Base-by-base conservation (phyloP, 2,113 vertebrate genomes). In the Leptobrachium leishanense region DNA sequence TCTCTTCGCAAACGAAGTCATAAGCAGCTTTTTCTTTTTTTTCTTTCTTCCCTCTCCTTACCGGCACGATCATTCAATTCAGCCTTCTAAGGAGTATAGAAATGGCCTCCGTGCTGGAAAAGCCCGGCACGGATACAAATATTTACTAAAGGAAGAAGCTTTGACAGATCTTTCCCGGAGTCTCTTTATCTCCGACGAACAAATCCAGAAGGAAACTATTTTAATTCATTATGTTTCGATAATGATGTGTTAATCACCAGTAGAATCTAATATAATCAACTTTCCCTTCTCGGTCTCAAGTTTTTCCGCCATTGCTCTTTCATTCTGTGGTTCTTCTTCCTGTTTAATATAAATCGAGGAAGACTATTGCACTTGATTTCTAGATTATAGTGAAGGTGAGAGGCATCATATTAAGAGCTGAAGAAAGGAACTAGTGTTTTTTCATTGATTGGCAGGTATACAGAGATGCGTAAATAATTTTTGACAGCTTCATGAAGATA, bases 1-100 rank as follows among this genome's bases (percentile, higher is more conserved):
- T 79, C 41, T 74, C 71, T 68, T 74, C 62, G 73, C 64, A 74
- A 68, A 74, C 77, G 68, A 59, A 74, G 77, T 69, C 63, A 73
- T 74, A 74, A 80, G 78, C 78, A 81, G 78, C 78, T 46, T 71
- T 68, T 68, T 59, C 68, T 57, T 50, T 50, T 50, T 50, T 50
- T 50, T 50, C 46, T 50, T 50, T 50, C 20, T 50, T 50, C 8
- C 8, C 8, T 50, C 8, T 50, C 46, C 53, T 59, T 42, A 43
- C 15, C 43, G 40, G 43, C 43, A 15, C 78, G 62, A 81, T 81
- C 78, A 68, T 63, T 81, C 78, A 81, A 43, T 31, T 68, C 43
- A 7, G 42, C 9, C 20, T 74, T 46, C 20, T 67, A 68, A 81
- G 59, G 43, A 41, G 55, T 50, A 40, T 68, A 46, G 54, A 74